These are phyloP conservation scores for Druon quercuslanigerum DNA, from an alignment of 1,140 invertebrate genomes.

Conservation along the genomic window DNA sequence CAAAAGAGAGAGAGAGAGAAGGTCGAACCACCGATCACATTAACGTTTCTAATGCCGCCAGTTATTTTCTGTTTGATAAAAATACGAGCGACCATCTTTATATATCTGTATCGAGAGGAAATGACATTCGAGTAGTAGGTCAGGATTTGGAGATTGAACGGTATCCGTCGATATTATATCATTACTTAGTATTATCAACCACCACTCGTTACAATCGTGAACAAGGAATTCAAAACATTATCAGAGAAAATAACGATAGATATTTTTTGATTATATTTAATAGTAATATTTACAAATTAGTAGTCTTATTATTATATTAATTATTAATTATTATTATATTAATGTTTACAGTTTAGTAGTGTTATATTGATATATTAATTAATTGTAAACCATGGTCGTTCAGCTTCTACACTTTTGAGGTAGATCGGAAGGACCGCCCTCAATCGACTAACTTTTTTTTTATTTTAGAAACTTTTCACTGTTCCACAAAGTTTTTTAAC, in stretches of 20 bases:
- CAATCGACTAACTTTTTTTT: conserved; percentile 14
- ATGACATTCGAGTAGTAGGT: neutral
- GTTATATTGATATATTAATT: conserved; percentile 57
- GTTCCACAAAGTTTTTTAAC: conserved; percentile 19
- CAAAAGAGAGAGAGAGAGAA: too few species aligned
- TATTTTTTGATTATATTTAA: conserved; percentile 73
- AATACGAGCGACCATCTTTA: neutral
- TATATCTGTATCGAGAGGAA: neutral
- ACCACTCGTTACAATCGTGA: conserved; percentile 35
- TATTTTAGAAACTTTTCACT: conserved; percentile 6
- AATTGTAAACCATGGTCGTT: conserved; percentile 23
- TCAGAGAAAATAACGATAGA: conserved; percentile 52
- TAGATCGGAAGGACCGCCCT: neutral
- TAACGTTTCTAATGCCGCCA: conserved; percentile 49
- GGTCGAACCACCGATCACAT: too few species aligned
- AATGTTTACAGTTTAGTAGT: conserved; percentile 68
- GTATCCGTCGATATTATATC: conserved; percentile 21
- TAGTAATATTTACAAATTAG: conserved; percentile 70
- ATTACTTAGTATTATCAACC: conserved; percentile 38
- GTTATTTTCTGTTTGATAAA: conserved; percentile 44
- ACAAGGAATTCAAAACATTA: conserved; percentile 44
- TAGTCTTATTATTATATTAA: conserved; percentile 66
- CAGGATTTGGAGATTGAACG: conserved; percentile 29
- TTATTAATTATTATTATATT: conserved; percentile 64
- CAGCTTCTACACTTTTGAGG: neutral